These are phyloP conservation scores for Agraylea sexmaculata DNA, from an alignment of 1,140 invertebrate genomes.

Conservation along the genomic window DNA sequence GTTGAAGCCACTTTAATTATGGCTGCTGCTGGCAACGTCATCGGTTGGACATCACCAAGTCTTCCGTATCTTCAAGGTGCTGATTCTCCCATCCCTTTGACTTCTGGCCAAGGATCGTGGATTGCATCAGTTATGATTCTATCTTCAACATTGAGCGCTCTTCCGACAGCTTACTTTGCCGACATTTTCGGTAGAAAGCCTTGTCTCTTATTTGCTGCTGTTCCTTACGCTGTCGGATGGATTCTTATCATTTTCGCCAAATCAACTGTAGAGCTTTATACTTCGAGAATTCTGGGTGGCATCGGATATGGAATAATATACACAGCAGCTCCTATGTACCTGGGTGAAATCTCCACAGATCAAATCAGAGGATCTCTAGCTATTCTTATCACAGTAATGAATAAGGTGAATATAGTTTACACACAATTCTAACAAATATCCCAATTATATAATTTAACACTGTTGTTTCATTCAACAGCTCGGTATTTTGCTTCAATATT, in stretches of 20 bases:
- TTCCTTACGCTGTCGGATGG: constrained; percentile 58
- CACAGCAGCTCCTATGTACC: constrained; percentile 51
- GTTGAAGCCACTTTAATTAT: constrained; percentile 38
- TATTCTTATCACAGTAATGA: constrained; percentile 53
- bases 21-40: constrained; percentile 38
- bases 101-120: constrained; percentile 48
- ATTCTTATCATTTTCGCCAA: constrained; percentile 44
- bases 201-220: constrained; percentile 46
- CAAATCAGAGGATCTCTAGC: constrained; percentile 58
- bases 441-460: too few species aligned
- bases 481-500: constrained; percentile 57
- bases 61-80: constrained; percentile 34
- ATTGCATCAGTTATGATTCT: constrained; percentile 45
- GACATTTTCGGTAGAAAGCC: constrained; percentile 52
- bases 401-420: constrained; percentile 32
- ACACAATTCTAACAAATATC: too few species aligned
- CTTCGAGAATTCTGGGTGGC: constrained; percentile 44
- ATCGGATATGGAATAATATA: constrained; percentile 58
- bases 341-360: constrained; percentile 54
- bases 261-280: constrained; percentile 38
- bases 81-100: constrained; percentile 39
- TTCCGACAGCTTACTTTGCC: constrained; percentile 36
- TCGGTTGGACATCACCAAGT: constrained; percentile 50
- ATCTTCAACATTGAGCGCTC: constrained; percentile 35
- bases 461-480: constrained; percentile 32